Percentiles rank a stretch among this genome's conserved stretches.
Evolutionary conservation across 2,113 vertebrate genomes (phyloP).

Genomic region (Vimba vimba): DNA sequence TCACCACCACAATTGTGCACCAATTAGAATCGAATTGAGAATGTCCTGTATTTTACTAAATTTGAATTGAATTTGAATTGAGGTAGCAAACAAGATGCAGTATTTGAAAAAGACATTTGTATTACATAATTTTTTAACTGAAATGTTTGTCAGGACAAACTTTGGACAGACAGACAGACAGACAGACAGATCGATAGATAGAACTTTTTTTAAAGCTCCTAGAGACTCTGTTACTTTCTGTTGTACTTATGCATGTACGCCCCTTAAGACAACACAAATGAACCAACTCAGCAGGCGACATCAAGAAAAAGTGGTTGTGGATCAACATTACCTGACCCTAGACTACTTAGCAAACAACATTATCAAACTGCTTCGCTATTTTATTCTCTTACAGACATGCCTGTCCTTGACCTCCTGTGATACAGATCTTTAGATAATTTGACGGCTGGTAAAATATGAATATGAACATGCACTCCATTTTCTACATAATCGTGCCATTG

Average conservation of each 20-base stretch:
- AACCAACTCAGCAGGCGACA: constrained; percentile 10
- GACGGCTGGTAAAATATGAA: constrained; percentile 23
- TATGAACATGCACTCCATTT: constrained; percentile 22
- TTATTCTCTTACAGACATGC: neutral
- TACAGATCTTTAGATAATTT: constrained; percentile 26
- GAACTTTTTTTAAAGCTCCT: neutral
- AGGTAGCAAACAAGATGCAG: neutral
- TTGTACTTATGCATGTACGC: neutral
- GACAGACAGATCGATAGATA: too few species aligned
- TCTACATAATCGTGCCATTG: constrained; percentile 20
- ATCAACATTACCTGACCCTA: constrained; percentile 26
- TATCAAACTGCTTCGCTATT: neutral
- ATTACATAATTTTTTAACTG: neutral
- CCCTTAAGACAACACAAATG: constrained; percentile 2
- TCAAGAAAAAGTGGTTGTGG: neutral
- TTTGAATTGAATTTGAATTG: neutral
- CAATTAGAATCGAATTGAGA: neutral
- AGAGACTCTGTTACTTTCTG: neutral
- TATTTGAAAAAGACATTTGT: neutral
- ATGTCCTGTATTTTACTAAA: neutral
- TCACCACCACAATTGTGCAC: neutral
- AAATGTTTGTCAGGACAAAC: neutral
- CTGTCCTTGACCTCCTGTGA: constrained; percentile 28
- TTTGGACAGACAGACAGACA: too few species aligned
- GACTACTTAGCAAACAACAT: constrained; percentile 24